Conservation (phyloP, 2,797 vertebrate genomes). For the Alcedo quadribrachys region DNA sequence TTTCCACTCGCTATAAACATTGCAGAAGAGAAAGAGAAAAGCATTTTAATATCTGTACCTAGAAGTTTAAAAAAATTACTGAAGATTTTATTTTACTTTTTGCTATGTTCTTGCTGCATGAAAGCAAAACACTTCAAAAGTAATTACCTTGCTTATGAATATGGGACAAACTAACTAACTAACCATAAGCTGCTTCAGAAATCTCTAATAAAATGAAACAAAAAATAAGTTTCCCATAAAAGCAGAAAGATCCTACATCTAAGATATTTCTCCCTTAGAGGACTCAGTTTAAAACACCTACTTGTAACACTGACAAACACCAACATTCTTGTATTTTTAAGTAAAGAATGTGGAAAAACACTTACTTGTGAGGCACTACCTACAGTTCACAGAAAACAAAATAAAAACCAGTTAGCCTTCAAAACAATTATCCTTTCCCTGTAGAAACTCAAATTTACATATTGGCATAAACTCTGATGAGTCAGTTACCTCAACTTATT, state of each 20-base stretch:
- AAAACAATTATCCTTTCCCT: not conserved
- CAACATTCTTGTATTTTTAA: not conserved
- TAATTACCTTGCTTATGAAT: not conserved
- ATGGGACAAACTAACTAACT: not conserved
- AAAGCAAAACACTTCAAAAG: not conserved
- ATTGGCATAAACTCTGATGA: not conserved
- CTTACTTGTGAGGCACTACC: not conserved
- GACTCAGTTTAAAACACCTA: not conserved
- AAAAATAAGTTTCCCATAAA: not conserved
- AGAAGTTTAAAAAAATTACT: not conserved
- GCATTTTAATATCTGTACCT: constrained; percentile 1
- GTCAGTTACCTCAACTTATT: not conserved
- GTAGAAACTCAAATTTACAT: not conserved
- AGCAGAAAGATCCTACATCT: not conserved
- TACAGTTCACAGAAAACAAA: not conserved
- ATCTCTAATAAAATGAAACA: not conserved
- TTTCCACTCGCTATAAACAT: constrained; percentile 90
- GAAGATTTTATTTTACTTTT: not conserved
- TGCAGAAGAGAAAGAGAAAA: constrained; percentile 44
- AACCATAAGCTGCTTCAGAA: not conserved
- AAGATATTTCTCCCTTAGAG: not conserved
- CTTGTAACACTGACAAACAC: not conserved
- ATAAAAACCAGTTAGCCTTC: constrained; percentile 1
- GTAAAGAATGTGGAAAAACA: not conserved
- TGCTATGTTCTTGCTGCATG: not conserved